These are phyloP conservation scores for Catharus minimus DNA, from an alignment of 2,113 vertebrate species.

Conservation along the genomic window DNA sequence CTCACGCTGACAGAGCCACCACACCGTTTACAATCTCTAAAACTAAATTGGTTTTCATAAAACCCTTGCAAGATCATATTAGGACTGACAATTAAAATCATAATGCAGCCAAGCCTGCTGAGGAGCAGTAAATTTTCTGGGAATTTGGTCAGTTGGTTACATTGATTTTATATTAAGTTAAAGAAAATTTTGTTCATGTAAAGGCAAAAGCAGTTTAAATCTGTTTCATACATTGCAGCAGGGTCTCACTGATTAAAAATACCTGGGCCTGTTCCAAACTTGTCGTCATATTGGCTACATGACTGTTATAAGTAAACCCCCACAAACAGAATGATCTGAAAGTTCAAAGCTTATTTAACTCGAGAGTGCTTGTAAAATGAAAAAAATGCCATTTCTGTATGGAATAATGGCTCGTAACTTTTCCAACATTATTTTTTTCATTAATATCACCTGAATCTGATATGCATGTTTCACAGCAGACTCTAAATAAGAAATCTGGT, in stretches of 20 bases:
- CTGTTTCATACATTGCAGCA: constrained; percentile 57
- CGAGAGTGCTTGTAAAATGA: constrained; percentile 69
- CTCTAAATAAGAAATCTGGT: constrained; percentile 73
- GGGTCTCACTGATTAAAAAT: constrained; percentile 74
- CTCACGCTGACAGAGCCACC: neutral
- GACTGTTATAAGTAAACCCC: constrained; percentile 63
- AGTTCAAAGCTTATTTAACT: constrained; percentile 78
- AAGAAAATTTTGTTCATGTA: constrained; percentile 46
- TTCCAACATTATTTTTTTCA: constrained; percentile 74
- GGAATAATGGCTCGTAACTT: constrained; percentile 75
- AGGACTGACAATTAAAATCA: constrained; percentile 29
- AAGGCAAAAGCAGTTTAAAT: constrained; percentile 55
- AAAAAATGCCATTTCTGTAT: constrained; percentile 68
- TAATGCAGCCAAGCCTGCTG: constrained; percentile 10
- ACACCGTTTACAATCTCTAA: constrained; percentile 9
- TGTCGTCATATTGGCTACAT: constrained; percentile 68
- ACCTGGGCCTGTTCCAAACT: constrained; percentile 67
- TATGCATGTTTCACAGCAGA: constrained; percentile 66
- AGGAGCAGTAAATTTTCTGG: constrained; percentile 25
- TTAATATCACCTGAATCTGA: constrained; percentile 72
- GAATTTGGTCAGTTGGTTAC: constrained; percentile 44
- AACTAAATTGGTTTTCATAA: constrained; percentile 38
- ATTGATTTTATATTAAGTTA: constrained; percentile 52
- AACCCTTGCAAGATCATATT: constrained; percentile 12
- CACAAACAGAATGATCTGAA: constrained; percentile 60